Base-by-base conservation (phyloP, 2,888 invertebrate species). In the Drosophila borealis region DNA sequence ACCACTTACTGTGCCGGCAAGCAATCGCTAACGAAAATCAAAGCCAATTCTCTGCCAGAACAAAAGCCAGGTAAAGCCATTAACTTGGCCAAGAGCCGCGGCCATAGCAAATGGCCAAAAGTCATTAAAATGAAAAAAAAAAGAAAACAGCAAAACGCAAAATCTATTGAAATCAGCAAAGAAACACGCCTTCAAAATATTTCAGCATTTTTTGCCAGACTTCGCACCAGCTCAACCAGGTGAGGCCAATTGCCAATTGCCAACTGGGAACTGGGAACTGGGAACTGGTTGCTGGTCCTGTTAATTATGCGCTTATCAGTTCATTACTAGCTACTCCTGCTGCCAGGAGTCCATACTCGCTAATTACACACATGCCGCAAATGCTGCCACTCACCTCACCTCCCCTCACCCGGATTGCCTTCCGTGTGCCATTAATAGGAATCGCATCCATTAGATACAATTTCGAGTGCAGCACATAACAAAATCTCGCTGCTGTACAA, bases 231-330 rank as follows among this genome's bases (percentile, higher is more conserved):
- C 25, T 74, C 54, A 59, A 55, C 46, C 66, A 42, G 37, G 25
- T 53, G 36, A 33, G 55, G 29, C 29, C 25, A 25, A 25, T 29
- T 29, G 6, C 1, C 6, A 25, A 25, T 6, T 5, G 25, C 25
- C 5, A 25, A 25, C 3, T 6, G 25, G 25, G 2, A 25, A 29
- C 29, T 29, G 29, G 8, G 29, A 29, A 29, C 29, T 45, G 63
- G 14, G 44, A 56, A 62, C 65, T 65, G 59, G 72, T 64, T 73
- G 44, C n/a, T 42, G 17, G 51, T 69, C 37, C 50, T 60, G 77
- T 89, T 85, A 83, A 85, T 87, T 87, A 83, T 70, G 77, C 84
- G 76, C 89, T 89, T 85, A 85, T 85, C 89, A 89, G 88, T 84
- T 81, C 84, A 84, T 86, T 86, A 62, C 78, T 55, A 65, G 71